These are phyloP conservation scores for Mesochorus sp. DNA, from an alignment of 2,888 invertebrate genomes.

Conservation along the genomic window DNA sequence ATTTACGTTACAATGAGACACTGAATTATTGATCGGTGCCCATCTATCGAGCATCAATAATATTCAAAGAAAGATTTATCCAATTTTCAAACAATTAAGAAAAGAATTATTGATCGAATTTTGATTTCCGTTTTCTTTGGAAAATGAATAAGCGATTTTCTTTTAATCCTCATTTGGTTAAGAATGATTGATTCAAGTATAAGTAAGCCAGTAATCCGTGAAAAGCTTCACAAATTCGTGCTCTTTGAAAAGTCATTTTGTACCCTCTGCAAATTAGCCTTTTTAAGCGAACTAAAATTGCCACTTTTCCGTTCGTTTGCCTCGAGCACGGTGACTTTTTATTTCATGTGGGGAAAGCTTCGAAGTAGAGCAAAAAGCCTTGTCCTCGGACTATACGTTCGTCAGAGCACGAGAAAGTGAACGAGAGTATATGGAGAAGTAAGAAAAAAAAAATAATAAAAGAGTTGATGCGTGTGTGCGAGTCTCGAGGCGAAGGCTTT, in stretches of 20 bases:
- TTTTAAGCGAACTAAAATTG: conserved; percentile 10
- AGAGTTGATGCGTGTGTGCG: conserved; percentile 22
- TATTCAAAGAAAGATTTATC: too few species aligned
- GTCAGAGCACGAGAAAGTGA: conserved; percentile 1
- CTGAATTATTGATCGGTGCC: not conserved
- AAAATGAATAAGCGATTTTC: too few species aligned
- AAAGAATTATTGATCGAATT: too few species aligned
- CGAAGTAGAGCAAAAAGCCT: conserved; percentile 4
- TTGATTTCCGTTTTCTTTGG: too few species aligned
- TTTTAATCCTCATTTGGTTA: too few species aligned
- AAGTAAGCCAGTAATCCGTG: too few species aligned
- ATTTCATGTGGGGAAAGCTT: conserved; percentile 4
- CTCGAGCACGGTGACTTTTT: not conserved
- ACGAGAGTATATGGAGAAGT: not conserved
- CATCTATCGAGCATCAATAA: not conserved
- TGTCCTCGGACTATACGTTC: not conserved
- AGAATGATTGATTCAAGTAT: too few species aligned
- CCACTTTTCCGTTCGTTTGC: conserved; percentile 20
- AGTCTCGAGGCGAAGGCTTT: conserved; percentile 12
- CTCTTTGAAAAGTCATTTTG: not conserved
- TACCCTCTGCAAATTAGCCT: not conserved
- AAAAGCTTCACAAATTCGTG: not conserved
- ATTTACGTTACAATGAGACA: not conserved
- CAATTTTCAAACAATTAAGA: not conserved
- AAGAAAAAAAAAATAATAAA: not conserved